Base-by-base conservation (phyloP, 2,888 invertebrate genomes). In the Amphimallon solstitiale region DNA sequence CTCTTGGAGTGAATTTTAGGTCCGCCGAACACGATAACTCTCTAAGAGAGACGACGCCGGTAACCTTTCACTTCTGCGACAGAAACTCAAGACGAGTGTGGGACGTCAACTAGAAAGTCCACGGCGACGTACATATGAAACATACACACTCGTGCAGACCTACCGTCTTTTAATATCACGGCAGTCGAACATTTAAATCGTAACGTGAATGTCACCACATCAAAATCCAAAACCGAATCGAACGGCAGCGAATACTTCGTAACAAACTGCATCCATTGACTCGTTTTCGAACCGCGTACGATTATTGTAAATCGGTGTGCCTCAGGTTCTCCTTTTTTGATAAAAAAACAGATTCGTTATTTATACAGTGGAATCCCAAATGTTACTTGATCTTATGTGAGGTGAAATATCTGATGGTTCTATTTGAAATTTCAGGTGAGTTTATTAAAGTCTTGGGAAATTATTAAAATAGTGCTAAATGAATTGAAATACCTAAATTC, bases 21-120 rank as follows among this genome's bases (percentile, higher is more conserved):
- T 54, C 38, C 21, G 38, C 23, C 38, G 40, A 54, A 21, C 54
- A 54, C 54, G 37, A 38, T 54, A 38, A 54, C 40, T 52, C 52
- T 54, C 38, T 12, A 29, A n/a, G 29, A 59, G 29, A 17, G 43
- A 59, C 56, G 56, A 59, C 15, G 56, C 56, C 56, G 56, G 56
- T 43, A 59, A 59, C 56, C 56, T 59, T 59, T 59, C 45, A 59
- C 56, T 59, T 59, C 56, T 59, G 56, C 56, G 56, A 59, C 56
- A 59, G 56, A 45, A 59, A 59, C 56, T 59, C 56, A 59, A 59
- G 56, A 59, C 56, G 56, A 59, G 56, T 59, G 56, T 59, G 56
- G 56, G 56, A 43, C 56, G 56, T 59, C 56, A 59, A 59, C 56
- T 59, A 59, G 56, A 59, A 59, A 59, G 56, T 59, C 52, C 56